Conservation (phyloP, 2,113 vertebrate species). For the Saccopteryx leptura region DNA sequence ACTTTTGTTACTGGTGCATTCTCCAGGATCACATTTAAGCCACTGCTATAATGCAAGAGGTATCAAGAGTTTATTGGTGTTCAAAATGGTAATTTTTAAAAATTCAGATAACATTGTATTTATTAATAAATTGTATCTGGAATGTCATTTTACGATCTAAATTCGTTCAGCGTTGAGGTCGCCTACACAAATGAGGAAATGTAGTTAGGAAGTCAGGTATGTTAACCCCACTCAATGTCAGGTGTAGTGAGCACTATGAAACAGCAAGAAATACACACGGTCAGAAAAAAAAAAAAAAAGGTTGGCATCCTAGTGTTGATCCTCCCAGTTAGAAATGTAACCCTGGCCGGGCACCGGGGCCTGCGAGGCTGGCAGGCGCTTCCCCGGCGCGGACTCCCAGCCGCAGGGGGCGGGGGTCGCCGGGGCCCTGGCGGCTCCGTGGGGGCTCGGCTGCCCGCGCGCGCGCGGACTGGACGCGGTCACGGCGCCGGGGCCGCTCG, state of each 20-base stretch:
- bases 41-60: neutral
- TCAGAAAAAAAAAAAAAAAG: neutral
- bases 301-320: neutral
- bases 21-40: conserved; percentile 22
- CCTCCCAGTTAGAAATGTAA: neutral
- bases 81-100: neutral
- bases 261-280: neutral
- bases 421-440: neutral
- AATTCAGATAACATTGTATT: neutral
- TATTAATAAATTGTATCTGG: neutral
- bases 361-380: neutral
- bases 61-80: neutral
- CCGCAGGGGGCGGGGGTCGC: neutral
- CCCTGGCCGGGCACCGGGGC: too few species aligned
- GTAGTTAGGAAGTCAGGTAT: neutral
- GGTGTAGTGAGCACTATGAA: neutral
- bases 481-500: too few species aligned
- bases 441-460: neutral
- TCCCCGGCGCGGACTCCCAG: neutral
- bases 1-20: neutral
- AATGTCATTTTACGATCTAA: neutral
- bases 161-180: conserved; percentile 24
- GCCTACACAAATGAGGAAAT: neutral
- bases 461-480: too few species aligned
- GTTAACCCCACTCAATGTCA: neutral